Base-by-base conservation (phyloP, 1,140 invertebrate genomes). In the Macrostomum lignano region DNA sequence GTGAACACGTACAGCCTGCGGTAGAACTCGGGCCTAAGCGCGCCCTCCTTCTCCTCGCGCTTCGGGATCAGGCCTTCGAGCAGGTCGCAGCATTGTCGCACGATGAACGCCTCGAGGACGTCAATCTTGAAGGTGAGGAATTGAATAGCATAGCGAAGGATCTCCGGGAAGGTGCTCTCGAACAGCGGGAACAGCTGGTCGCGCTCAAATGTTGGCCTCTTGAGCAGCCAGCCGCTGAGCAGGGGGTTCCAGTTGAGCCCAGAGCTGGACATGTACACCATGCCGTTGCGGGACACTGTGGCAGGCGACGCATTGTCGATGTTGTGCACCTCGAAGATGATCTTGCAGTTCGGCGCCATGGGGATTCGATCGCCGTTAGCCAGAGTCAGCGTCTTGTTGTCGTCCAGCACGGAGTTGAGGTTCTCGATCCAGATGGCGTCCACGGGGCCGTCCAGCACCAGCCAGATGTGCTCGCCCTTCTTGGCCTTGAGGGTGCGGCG, bases 261-360 rank as follows among this genome's bases (percentile, higher is more conserved):
- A 0, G 79, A 86, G 0, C 77, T 81, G 45, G 77, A 84, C 81
- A 93, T 88, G 50, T 84, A 93, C 1, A 86, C 79, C 79, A 88
- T 88, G 41, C 81, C 81, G 53, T 84, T 86, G 34, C 81, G 63
- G 0, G 79, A 86, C 1, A 91, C 81, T 1, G 81, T 91, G 1
- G 81, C 79, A 4, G 81, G 81, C 14, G 78, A 86, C 1, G 81
- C 81, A 51, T 88, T 88, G 49, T 91, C 79, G 39, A 91, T 82
- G 49, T 88, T 86, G 50, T 88, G 74, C 0, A 78, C 77, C 54
- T 91, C 81, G 51, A 91, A 91, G 42, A 91, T 79, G 36, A 91
- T 77, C 60, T 88, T 91, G 37, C 75, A 79, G 4, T 70, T 74
- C 0, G 75, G 68, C 0, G 78, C 69, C 79, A 88, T 86, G 1